Base-by-base conservation (phyloP, 2,888 invertebrate species). In the Heliconius hortense region DNA sequence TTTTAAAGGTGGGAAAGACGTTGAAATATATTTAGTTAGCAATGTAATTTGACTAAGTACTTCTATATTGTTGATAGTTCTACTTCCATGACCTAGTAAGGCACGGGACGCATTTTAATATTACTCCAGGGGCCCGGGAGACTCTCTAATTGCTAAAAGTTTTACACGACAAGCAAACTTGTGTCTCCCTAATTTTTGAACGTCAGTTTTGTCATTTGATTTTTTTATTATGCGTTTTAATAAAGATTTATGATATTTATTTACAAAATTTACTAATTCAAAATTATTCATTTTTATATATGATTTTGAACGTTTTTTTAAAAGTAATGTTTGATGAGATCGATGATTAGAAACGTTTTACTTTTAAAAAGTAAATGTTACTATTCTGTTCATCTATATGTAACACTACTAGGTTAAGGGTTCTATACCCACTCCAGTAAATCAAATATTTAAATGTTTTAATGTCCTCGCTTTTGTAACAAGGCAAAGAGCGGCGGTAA, bases 111-210 rank as follows among this genome's bases (percentile, higher is more conserved):
- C 72, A 72, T 77, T 80, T 78, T 76, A 73, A 75, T 79, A 76
- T 76, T 69, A 69, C 72, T 76, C 72, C 62, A 43, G 74, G 66
- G 60, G 67, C 68, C 78, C 73, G 80, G 82, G 79, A 79, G 84
- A 81, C 82, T 82, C 75, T 81, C 78, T 85, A 85, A 84, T 86
- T 85, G 84, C 81, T 78, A 79, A 80, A 84, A 84, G 81, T 78
- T 77, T 79, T 72, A 67, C 74, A 69, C 72, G 70, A 74, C 67
- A 35, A 59, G 66, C 62, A 26, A 69, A 73, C 77, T 74, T 75
- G 70, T 74, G 70, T 77, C 69, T 64, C 72, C 74, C 63, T 75
- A 74, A 75, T 75, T 77, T 78, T 48, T 66, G 74, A 71, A 64
- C 35, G 64, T 76, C 72, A 71, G 24, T 64, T 74, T 66, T 59